Percentiles rank a stretch among this genome's conserved stretches.
Conservation (phyloP, 1,140 invertebrate genomes). For the Orchesella cincta region DNA sequence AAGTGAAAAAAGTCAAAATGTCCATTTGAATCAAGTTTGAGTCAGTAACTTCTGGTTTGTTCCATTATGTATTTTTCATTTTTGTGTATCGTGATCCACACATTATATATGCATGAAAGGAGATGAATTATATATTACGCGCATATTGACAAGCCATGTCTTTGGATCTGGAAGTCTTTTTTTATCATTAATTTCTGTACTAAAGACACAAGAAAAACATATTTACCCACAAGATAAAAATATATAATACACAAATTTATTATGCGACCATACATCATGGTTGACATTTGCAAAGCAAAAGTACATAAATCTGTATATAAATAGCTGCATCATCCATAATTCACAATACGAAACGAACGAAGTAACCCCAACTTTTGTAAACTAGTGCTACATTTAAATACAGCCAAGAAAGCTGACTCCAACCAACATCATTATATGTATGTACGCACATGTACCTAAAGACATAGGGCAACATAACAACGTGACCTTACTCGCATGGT, state of each 20-base stretch:
- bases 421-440: background rate
- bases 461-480: background rate
- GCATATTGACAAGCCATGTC: too few species aligned
- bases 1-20: background rate
- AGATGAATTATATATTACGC: background rate
- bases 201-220: background rate
- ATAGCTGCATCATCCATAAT: background rate
- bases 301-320: background rate
- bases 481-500: background rate
- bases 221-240: too few species aligned
- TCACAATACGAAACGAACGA: background rate
- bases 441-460: background rate
- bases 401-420: background rate
- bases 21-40: conserved; percentile 4
- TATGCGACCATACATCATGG: too few species aligned
- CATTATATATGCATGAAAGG: background rate
- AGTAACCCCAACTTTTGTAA: background rate
- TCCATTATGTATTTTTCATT: background rate
- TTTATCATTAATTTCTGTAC: background rate
- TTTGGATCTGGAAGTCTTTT: background rate
- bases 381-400: background rate
- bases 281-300: background rate
- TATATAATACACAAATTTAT: too few species aligned
- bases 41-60: conserved; percentile 1
- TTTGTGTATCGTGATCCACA: background rate